Percentiles rank a stretch among this genome's conserved stretches.
These are phyloP conservation scores for Acipenser transmontanus DNA, from an alignment of 2,797 vertebrate species.

Conservation along the genomic window DNA sequence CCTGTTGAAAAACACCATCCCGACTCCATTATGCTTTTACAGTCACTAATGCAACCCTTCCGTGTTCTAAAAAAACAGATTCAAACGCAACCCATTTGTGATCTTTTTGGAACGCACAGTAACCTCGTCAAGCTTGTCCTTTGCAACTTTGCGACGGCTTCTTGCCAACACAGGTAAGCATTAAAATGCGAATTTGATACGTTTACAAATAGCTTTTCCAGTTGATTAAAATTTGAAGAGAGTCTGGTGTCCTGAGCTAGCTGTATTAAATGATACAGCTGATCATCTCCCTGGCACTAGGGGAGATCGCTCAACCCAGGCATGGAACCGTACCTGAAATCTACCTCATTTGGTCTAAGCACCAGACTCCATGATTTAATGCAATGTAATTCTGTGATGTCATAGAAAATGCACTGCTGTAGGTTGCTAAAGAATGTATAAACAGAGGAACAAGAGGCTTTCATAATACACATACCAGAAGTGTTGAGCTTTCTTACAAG, in stretches of 20 bases:
- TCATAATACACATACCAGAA: not conserved
- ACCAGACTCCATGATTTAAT: not conserved
- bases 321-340: not conserved
- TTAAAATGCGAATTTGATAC: not conserved
- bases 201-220: slow-evolving; percentile 10
- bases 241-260: not conserved
- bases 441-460: not conserved
- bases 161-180: not conserved
- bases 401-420: not conserved
- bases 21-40: too few species aligned
- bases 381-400: not conserved
- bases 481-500: not conserved
- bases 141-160: not conserved
- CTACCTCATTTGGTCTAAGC: too few species aligned
- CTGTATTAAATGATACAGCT: not conserved
- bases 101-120: not conserved
- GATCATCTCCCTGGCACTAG: not conserved
- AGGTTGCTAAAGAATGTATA: not conserved
- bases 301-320: not conserved
- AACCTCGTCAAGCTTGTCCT: not conserved
- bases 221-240: slow-evolving; percentile 3
- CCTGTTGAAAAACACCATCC: too few species aligned
- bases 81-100: too few species aligned
- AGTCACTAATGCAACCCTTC: too few species aligned
- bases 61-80: too few species aligned